Base-by-base conservation (phyloP, 92 coral and sea anemone species). In the Metridium senile region DNA sequence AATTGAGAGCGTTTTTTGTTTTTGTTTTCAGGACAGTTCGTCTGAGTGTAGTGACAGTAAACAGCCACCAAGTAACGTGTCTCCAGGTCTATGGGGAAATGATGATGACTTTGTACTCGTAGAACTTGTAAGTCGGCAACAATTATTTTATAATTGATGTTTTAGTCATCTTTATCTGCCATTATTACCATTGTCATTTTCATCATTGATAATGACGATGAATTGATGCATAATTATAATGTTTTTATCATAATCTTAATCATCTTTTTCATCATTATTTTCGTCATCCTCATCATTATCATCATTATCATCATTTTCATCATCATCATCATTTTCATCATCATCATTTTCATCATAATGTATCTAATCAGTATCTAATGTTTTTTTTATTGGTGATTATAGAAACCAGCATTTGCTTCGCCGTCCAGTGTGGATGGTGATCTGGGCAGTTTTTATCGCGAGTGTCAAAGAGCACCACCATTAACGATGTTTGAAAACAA, bases 331-430 rank as follows among this genome's bases (percentile, higher is more conserved):
- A 0, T 29, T 11, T 56, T 30, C 53, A 27, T 33, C 4, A 2
- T 6, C 30, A 54, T 58, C 32, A 1, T 35, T 16, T 13, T 27
- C 22, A 31, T 59, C 11, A 2, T 9, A 33, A 0, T 23, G 26
- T 1, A 2, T 4, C 47, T 58, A 17, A 63, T 45, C 22, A 8
- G 61, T 54, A 21, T n/a, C n/a, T n/a, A n/a, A n/a, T n/a, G n/a
- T n/a, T n/a, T n/a, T n/a, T n/a, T n/a, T n/a, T n/a, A n/a, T n/a
- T n/a, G n/a, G n/a, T 61, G 71, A 32, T 10, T 72, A 0, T 68
- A 94, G 98, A 94, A 92, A 80, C 97, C 98, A 64, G 98, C 98
- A 26, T 94, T 94, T 66, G 98, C 98, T 1, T 86, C 93, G 0
- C 88, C 89, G 11, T 81, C 97, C 6, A 72, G 83, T 7, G 81